These are phyloP conservation scores for Campylomormyrus tamandua DNA, from an alignment of 2,113 vertebrate species.

Conservation along the genomic window DNA sequence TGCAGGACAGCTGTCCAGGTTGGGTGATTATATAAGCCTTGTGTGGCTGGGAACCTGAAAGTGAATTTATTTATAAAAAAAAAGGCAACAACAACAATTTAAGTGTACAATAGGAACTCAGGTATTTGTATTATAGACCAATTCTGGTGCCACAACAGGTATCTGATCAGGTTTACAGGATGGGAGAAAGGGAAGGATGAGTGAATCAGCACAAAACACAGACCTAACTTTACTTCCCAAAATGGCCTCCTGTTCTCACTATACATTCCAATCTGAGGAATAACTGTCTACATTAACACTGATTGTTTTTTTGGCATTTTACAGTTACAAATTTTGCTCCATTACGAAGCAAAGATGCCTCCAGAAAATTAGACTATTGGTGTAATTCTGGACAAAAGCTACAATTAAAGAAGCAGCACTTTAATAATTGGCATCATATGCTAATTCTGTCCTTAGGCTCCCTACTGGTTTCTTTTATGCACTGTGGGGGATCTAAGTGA, in stretches of 20 bases:
- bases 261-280: background rate
- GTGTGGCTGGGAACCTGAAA: conserved; percentile 34
- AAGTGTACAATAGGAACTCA: background rate
- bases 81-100: background rate
- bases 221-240: background rate
- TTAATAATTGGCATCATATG: no score
- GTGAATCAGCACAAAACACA: background rate
- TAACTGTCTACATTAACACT: background rate
- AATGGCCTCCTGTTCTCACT: background rate
- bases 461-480: background rate
- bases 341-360: background rate
- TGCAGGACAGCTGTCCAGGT: conserved; percentile 62
- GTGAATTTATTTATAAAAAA: conserved; percentile 20
- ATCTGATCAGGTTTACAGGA: background rate
- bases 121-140: background rate
- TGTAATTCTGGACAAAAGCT: background rate
- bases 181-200: background rate
- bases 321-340: background rate
- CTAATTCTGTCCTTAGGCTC: background rate
- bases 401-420: background rate
- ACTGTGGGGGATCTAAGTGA: background rate
- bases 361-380: background rate
- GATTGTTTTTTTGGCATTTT: background rate
- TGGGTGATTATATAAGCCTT: conserved; percentile 59
- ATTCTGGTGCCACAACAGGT: background rate